Evolutionary conservation across 1,140 invertebrate species (phyloP), one percentile per base, ranked within the genome.

Genomic region (Colletes latitarsis): DNA sequence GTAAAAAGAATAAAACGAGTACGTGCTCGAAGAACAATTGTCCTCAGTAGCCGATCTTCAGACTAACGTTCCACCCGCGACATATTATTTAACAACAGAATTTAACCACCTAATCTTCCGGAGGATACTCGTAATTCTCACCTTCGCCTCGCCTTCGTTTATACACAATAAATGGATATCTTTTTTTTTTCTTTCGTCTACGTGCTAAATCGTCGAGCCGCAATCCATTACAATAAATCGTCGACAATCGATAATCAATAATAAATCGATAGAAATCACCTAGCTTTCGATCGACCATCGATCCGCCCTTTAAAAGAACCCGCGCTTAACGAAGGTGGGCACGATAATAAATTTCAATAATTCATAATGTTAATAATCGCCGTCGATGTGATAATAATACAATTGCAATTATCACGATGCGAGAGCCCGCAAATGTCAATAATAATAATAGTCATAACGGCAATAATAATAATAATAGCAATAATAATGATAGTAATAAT

Each of bases 81-180:
- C 89, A 90, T 92, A 89, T 92, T 91, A 89, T 92, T 92, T 91
- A 93, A 93, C 91, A 93, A 92, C 89, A 91, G 82, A 89, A 87
- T 92, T 88, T 91, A 92, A 92, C 86, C 91, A 88, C 85, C 88
- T 91, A 92, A 92, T 92, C 88, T 79, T 88, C 85, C 77, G 82
- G 79, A 89, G 83, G 86, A 89, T 88, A 88, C 83, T 78, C 82
- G 46, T 84, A 82, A 83, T 82, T 82, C 60, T 77, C 84, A 79
- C 77, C 79, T 88, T 88, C 75, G 82, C 64, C 73, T 88, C 74
- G 76, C 62, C 66, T 75, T 85, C 81, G 73, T 88, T 86, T 87
- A 91, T 91, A 91, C 90, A 91, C 90, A 91, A 91, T 89, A 90
- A 90, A 92, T 91, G 84, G 84, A 88, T 89, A 91, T 91, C 89